Evolutionary conservation across 2,797 vertebrate genomes (phyloP).

Genomic region (Spea hammondii): DNA sequence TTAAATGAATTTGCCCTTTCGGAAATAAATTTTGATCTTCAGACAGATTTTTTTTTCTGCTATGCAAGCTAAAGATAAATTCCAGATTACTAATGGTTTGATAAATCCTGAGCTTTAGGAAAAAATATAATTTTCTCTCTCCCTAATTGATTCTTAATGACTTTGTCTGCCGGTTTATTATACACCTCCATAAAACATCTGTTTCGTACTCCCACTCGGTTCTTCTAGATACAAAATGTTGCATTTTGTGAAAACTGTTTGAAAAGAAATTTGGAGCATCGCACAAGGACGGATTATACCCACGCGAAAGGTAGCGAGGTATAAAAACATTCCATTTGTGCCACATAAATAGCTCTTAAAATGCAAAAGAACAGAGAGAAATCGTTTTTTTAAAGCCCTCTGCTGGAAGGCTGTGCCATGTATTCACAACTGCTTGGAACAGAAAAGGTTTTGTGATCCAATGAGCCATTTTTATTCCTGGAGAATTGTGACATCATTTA

Average conservation of each 20-base stretch:
- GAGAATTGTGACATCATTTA: too few relatives aligned
- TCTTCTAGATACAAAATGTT: not conserved
- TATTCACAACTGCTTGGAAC: too few relatives aligned
- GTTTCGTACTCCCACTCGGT: not conserved
- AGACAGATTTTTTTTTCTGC: not conserved
- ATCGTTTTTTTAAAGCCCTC: too few relatives aligned
- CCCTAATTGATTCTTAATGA: slow-evolving; percentile 15
- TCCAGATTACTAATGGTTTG: slow-evolving; percentile 24
- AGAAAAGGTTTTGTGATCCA: too few relatives aligned
- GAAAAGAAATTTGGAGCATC: too few relatives aligned
- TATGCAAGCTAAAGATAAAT: not conserved
- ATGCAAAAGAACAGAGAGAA: too few relatives aligned
- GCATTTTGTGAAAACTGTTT: not conserved
- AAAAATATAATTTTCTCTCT: slow-evolving; percentile 3
- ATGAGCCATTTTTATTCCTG: too few relatives aligned
- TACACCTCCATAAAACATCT: slow-evolving; percentile 10
- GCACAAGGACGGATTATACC: too few relatives aligned
- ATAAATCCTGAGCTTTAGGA: not conserved
- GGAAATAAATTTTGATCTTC: not conserved
- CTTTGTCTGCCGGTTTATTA: not conserved
- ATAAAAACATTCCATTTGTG: too few relatives aligned
- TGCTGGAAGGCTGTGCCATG: too few relatives aligned
- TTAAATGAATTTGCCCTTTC: not conserved
- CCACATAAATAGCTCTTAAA: too few relatives aligned
- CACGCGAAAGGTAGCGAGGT: too few relatives aligned